Evolutionary conservation across 2,888 invertebrate genomes (phyloP).

Genomic region (Rosalia funebris): DNA sequence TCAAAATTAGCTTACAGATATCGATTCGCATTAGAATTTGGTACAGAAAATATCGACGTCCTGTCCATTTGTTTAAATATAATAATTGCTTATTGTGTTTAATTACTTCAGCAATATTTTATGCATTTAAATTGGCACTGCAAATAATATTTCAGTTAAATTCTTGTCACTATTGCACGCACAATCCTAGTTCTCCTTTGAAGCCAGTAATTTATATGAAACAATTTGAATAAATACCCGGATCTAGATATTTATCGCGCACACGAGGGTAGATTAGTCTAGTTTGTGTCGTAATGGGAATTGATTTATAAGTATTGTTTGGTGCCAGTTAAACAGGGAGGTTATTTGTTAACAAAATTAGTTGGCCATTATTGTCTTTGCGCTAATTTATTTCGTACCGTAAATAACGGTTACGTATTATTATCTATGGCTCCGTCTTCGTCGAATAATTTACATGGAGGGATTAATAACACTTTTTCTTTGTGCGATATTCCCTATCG

Average conservation of each 20-base stretch:
- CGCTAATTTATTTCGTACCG: constrained; percentile 18
- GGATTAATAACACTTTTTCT: constrained; percentile 4
- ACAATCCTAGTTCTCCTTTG: background rate
- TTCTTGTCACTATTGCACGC: background rate
- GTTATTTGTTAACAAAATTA: constrained; percentile 25
- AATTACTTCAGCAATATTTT: too few species aligned
- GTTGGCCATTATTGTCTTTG: constrained; percentile 16
- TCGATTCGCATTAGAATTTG: too few species aligned
- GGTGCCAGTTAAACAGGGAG: constrained; percentile 10
- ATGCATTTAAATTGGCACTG: too few species aligned
- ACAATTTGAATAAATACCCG: constrained; percentile 17
- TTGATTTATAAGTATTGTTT: constrained; percentile 22
- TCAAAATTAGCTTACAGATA: too few species aligned
- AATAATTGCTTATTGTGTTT: too few species aligned
- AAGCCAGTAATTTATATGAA: constrained; percentile 12
- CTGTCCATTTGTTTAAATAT: too few species aligned
- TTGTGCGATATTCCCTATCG: background rate
- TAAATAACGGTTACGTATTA: constrained; percentile 13
- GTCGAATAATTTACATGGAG: background rate
- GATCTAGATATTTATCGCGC: constrained; percentile 21
- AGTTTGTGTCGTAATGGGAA: constrained; percentile 19
- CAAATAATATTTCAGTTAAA: too few species aligned
- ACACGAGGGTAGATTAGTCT: constrained; percentile 22
- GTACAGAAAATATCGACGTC: too few species aligned
- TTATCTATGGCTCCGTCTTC: constrained; percentile 13